Conservation (phyloP, 64 coral and sea anemone genomes). For the Dendronephthya gigantea region DNA sequence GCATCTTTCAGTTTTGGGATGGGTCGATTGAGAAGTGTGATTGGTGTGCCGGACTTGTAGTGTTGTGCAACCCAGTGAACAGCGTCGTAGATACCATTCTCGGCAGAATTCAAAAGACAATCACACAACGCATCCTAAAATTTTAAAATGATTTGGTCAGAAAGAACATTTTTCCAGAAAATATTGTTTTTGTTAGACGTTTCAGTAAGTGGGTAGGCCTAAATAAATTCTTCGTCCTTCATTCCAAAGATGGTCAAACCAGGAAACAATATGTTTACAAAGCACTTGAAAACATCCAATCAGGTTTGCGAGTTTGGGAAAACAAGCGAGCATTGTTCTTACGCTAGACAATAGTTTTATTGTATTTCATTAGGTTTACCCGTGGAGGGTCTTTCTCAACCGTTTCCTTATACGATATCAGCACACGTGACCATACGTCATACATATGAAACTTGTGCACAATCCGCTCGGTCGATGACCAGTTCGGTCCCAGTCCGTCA, state of each 20-base stretch:
- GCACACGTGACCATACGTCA: slow-evolving; percentile 64
- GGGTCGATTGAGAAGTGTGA: slow-evolving; percentile 55
- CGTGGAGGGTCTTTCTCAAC: slow-evolving; percentile 40
- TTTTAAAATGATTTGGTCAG: too few species aligned
- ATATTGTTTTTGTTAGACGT: too few species aligned
- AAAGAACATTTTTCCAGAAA: too few species aligned
- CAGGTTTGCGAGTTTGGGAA: too few species aligned
- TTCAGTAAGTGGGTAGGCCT: too few species aligned
- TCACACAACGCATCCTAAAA: slow-evolving; percentile 38
- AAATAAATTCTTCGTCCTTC: too few species aligned
- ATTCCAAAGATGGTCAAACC: too few species aligned
- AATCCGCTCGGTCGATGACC: slow-evolving; percentile 57
- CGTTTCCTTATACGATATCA: slow-evolving; percentile 37
- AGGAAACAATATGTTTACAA: too few species aligned
- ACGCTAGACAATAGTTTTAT: too few species aligned
- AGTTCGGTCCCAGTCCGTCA: slow-evolving; percentile 59
- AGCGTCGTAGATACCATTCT: slow-evolving; percentile 57
- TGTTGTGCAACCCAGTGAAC: slow-evolving; percentile 66
- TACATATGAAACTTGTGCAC: slow-evolving; percentile 83
- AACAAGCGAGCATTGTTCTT: too few species aligned
- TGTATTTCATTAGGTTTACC: slow-evolving; percentile 13
- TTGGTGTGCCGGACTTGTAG: slow-evolving; percentile 59
- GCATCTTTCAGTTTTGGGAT: slow-evolving; percentile 62
- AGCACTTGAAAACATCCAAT: too few species aligned
- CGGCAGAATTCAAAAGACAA: slow-evolving; percentile 48